These are phyloP conservation scores for Hirtodrosophila duncani DNA, from an alignment of 2,888 invertebrate genomes.

Conservation along the genomic window DNA sequence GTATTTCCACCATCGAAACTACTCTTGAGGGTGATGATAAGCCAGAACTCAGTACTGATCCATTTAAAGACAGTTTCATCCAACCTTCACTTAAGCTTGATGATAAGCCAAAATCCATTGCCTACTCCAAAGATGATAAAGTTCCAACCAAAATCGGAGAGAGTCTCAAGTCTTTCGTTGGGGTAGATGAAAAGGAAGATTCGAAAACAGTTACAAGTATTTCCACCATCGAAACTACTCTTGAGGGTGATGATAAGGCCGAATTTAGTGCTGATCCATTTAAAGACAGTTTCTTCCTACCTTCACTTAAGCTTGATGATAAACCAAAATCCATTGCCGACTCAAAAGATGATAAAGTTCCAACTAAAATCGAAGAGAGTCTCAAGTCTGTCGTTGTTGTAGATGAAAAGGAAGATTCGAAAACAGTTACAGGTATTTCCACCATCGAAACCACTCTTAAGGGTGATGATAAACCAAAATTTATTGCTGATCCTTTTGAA, in stretches of 20 bases:
- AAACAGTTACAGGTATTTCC: neutral
- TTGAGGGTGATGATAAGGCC: too few species aligned
- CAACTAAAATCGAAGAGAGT: conserved; percentile 1
- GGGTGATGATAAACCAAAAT: neutral
- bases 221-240: too few species aligned
- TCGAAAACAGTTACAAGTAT: too few species aligned
- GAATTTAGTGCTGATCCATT: too few species aligned
- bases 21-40: too few species aligned
- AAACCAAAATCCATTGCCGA: neutral
- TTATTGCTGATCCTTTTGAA: too few species aligned
- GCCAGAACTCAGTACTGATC: neutral
- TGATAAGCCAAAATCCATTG: neutral
- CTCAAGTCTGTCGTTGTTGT: conserved; percentile 9
- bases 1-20: too few species aligned
- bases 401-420: conserved; percentile 4
- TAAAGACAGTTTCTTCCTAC: too few species aligned
- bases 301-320: neutral
- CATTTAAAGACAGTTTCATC: neutral
- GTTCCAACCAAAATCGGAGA: neutral
- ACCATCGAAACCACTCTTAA: conserved; percentile 15
- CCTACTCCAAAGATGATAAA: neutral
- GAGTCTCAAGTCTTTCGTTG: neutral
- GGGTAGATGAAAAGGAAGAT: neutral
- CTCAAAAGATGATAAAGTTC: neutral
- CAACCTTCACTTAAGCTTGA: neutral